phyloP scores from a whole-genome alignment of 1,140 invertebrate genomes.

The Bilobella aurantiaca region DNA sequence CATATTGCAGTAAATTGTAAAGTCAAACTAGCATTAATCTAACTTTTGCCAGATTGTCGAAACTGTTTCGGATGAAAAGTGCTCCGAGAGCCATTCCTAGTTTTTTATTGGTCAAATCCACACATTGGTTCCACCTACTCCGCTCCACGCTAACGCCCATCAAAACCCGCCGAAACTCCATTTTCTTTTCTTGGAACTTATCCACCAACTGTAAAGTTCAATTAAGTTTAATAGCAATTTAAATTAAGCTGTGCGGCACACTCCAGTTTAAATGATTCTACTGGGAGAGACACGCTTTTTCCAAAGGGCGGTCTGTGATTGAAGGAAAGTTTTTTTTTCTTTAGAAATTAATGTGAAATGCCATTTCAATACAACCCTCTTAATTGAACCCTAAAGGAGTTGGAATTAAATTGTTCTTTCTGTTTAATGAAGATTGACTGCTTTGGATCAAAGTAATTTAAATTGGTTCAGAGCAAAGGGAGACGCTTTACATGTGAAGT shows the following conservation, averaged over 20 bases:
- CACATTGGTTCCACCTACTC: conserved; percentile 68
- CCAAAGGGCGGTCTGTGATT: too few relatives aligned
- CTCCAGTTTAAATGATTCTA: background rate
- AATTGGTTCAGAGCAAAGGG: too few relatives aligned
- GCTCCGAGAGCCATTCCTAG: conserved; percentile 71
- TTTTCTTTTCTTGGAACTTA: conserved; percentile 61
- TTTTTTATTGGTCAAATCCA: conserved; percentile 75
- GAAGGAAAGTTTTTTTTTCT: too few relatives aligned
- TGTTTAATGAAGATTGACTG: too few relatives aligned
- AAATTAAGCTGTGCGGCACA: background rate
- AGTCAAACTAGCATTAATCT: too few relatives aligned
- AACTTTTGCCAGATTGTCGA: conserved; percentile 71
- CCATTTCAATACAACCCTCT: too few relatives aligned
- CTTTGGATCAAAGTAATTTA: too few relatives aligned
- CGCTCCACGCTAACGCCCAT: conserved; percentile 64
- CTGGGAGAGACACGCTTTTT: too few relatives aligned
- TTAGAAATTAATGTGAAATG: too few relatives aligned
- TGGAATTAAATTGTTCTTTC: too few relatives aligned
- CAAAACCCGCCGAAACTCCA: conserved; percentile 69
- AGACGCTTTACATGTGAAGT: conserved; percentile 60
- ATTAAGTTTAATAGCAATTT: too few relatives aligned
- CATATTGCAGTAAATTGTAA: background rate
- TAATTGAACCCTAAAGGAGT: too few relatives aligned
- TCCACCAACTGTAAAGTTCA: conserved; percentile 40
- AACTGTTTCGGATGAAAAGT: conserved; percentile 68